Percentiles rank a stretch among this genome's conserved stretches.
These are phyloP conservation scores for Thinocorus orbignyianus DNA, from an alignment of 2,113 vertebrate genomes.

Conservation along the genomic window DNA sequence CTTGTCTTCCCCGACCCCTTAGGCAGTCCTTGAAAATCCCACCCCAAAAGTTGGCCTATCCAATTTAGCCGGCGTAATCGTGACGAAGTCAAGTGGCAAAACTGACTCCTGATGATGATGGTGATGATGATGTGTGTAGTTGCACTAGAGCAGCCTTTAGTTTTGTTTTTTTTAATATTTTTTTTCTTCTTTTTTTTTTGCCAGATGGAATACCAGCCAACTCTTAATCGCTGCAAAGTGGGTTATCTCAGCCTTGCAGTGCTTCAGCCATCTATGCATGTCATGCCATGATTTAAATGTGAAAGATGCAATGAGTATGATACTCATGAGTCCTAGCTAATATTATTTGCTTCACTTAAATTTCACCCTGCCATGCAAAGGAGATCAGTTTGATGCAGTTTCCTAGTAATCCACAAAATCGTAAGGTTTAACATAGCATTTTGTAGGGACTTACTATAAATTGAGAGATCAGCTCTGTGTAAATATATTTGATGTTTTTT, in stretches of 20 bases:
- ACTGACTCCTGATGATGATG: slow-evolving; percentile 42
- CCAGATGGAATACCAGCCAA: slow-evolving; percentile 61
- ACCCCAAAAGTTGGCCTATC: slow-evolving; percentile 62
- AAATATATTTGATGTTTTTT: slow-evolving; percentile 74
- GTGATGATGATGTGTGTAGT: slow-evolving; percentile 13
- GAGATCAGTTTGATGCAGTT: slow-evolving; percentile 75
- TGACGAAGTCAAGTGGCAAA: not conserved
- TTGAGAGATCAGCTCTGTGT: slow-evolving; percentile 74
- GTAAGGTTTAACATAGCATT: slow-evolving; percentile 71
- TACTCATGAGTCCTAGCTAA: slow-evolving; percentile 67
- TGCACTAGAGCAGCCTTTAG: slow-evolving; percentile 1
- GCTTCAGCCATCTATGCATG: slow-evolving; percentile 68
- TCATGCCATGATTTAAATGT: slow-evolving; percentile 75
- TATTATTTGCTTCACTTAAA: slow-evolving; percentile 78
- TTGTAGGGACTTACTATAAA: slow-evolving; percentile 74
- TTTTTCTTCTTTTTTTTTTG: not conserved
- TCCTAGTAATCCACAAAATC: slow-evolving; percentile 76
- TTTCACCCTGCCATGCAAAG: slow-evolving; percentile 75
- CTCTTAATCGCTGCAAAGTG: slow-evolving; percentile 65
- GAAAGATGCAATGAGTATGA: slow-evolving; percentile 71
- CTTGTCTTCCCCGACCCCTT: slow-evolving; percentile 56
- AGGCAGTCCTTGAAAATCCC: slow-evolving; percentile 63
- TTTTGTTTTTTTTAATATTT: not conserved
- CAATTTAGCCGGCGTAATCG: slow-evolving; percentile 25
- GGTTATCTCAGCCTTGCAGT: slow-evolving; percentile 72